Base-by-base conservation (phyloP, 2,797 vertebrate species). In the Paedocypris micromegethes region DNA sequence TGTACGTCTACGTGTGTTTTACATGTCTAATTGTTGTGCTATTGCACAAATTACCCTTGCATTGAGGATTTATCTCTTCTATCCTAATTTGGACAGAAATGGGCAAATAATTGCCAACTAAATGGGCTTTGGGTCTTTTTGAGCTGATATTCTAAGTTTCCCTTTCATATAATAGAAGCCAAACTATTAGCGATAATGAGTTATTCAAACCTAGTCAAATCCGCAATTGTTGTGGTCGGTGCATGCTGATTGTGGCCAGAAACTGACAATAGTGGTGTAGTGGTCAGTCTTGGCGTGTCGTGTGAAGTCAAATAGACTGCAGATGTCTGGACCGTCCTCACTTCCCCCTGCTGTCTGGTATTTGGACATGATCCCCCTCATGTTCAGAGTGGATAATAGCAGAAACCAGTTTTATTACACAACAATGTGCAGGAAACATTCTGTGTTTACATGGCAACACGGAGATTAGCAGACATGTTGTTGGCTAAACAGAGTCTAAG, bases 401-500 rank as follows among this genome's bases (percentile, higher is more conserved):
- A 79, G 81, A 85, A 88, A 87, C 85, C 88, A 76, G 87, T 88
- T 90, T 86, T 83, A 84, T 86, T 83, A 80, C 79, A 79, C 78
- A 78, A 77, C 75, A 80, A 68, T 87, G 85, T 88, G 78, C 83
- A 87, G 86, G 86, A 90, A 89, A 90, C 86, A 88, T 83, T 83
- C 81, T 83, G 80, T 88, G 86, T 88, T 90, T 85, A 91, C 83
- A 80, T 78, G 81, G 85, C 90, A 96, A 98, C 89, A 95, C 2
- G 40, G 85, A 85, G 86, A 90, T 93, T 91, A 91, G 90, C 88
- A 89, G 86, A 79, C 72, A 75, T 81, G 53, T 5, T 96, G 91
- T 98, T 96, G 93, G 82, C 91, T 88, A 94, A 98, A 98, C 86
- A 95, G 46, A 64, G 82, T 81, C 84, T 82, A 83, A 88, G 88